A percentile compares a stretch with the other conserved stretches of the same genome.
Evolutionary conservation across 1,140 invertebrate genomes (phyloP).

Genomic region (Papilio aristodemus): DNA sequence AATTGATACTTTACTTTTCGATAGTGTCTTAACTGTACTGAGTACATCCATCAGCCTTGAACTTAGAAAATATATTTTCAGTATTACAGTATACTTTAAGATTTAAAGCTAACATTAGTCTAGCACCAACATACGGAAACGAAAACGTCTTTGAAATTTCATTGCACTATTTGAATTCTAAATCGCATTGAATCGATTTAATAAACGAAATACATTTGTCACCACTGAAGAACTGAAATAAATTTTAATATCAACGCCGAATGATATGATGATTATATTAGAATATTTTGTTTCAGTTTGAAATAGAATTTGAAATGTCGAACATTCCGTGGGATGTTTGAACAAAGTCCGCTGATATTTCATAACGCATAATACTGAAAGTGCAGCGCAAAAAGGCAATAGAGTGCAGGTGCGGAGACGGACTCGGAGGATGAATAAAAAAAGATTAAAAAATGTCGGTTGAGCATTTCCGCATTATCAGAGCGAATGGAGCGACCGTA

Average conservation of each 20-base stretch:
- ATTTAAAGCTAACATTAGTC: constrained; percentile 4
- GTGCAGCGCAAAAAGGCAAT: constrained; percentile 36
- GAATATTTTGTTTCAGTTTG: neutral
- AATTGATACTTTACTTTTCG: no score
- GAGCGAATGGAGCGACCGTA: constrained; percentile 42
- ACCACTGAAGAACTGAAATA: neutral
- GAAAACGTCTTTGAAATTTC: neutral
- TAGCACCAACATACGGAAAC: constrained; percentile 38
- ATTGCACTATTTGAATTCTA: neutral
- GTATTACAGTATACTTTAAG: constrained; percentile 41
- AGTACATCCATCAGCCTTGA: neutral
- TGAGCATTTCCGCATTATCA: constrained; percentile 53
- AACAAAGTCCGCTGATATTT: constrained; percentile 30
- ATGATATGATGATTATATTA: neutral
- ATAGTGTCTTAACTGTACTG: no score
- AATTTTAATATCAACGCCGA: neutral
- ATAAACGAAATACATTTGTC: neutral
- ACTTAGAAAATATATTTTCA: constrained; percentile 52
- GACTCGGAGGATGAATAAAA: constrained; percentile 44
- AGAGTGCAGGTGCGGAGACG: constrained; percentile 43
- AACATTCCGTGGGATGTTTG: neutral
- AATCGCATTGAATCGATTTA: neutral
- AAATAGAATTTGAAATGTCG: neutral
- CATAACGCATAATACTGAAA: constrained; percentile 35
- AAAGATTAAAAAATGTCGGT: constrained; percentile 47